These are phyloP conservation scores for Nomada lathburiana DNA, from an alignment of 2,888 invertebrate species.

Conservation along the genomic window DNA sequence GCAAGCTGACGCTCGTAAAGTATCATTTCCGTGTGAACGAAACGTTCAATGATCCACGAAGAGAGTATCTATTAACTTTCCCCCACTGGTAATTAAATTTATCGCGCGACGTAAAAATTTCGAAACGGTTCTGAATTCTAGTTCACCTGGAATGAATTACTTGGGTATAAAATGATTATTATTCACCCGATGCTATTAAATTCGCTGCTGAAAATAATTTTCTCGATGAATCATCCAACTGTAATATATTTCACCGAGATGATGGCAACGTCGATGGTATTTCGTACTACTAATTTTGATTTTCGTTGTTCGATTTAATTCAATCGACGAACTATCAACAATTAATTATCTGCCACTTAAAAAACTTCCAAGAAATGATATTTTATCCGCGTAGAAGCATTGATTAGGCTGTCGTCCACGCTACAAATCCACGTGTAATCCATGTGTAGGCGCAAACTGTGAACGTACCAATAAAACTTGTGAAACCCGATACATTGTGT, in stretches of 20 bases:
- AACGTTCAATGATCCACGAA: too few species aligned
- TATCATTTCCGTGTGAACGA: conserved; percentile 35
- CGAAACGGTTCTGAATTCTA: not conserved
- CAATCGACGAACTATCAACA: too few species aligned
- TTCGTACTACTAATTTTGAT: too few species aligned
- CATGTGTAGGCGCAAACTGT: conserved; percentile 60
- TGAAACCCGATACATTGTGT: conserved; percentile 57
- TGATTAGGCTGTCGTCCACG: conserved; percentile 45
- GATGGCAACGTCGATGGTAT: too few species aligned
- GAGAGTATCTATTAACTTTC: not conserved
- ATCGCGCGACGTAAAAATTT: too few species aligned
- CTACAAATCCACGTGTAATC: conserved; percentile 58
- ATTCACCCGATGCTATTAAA: not conserved
- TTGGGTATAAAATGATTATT: too few species aligned
- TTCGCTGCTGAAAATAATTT: not conserved
- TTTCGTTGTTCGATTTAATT: too few species aligned
- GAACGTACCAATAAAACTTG: conserved; percentile 60
- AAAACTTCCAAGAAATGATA: conserved; percentile 28
- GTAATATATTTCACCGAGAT: too few species aligned
- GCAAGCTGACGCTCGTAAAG: conserved; percentile 37
- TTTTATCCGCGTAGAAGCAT: conserved; percentile 35
- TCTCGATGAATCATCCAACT: too few species aligned
- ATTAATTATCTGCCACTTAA: not conserved
- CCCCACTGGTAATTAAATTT: too few species aligned
- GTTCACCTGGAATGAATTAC: too few species aligned